Evolutionary conservation across 2,888 invertebrate species (phyloP), one percentile per base, ranked within the genome.

Genomic region (Chelonus formosanus): DNA sequence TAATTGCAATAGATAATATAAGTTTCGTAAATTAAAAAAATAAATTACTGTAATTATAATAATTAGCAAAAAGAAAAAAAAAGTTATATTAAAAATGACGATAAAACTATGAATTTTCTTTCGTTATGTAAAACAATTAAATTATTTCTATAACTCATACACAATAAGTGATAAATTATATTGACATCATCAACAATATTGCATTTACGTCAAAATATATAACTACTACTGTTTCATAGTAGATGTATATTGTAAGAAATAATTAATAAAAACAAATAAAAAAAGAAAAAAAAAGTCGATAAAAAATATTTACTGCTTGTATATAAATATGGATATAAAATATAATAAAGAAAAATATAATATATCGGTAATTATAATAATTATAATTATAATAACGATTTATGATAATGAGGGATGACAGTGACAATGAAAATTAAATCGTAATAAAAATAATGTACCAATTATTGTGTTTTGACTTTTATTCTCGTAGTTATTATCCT

Each of bases 381-480:
- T 55, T 40, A 40, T 6, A 40, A 40, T 40, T 40, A 40, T 40
- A 40, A 40, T 40, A 6, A 59, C 47, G 58, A 50, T 59, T 20
- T 20, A 65, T 65, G 58, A 65, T 45, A 44, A 53, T 40, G 64
- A 53, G 64, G 58, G 5, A 35, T 64, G 58, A 64, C 63, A 58
- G 64, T 59, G 64, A 70, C 64, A 78, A 74, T 76, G 75, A 78
- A 72, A 70, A 75, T 75, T 67, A 73, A 72, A 77, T 76, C 75
- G 71, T 78, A 80, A 79, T 79, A 81, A 80, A 79, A 79, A 73
- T 74, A 74, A 79, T 79, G 76, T 80, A 78, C 74, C 76, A 70
- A 75, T 66, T 67, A 71, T 31, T 44, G 55, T 35, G 44, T 43
- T 10, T 52, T 40, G 20, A 20, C 20, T 20, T 64, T 34, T 36